A percentile compares a stretch with the other conserved stretches of the same genome.
phyloP scores from a whole-genome alignment of 2,113 vertebrate genomes.

The Tachysurus fulvidraco region DNA sequence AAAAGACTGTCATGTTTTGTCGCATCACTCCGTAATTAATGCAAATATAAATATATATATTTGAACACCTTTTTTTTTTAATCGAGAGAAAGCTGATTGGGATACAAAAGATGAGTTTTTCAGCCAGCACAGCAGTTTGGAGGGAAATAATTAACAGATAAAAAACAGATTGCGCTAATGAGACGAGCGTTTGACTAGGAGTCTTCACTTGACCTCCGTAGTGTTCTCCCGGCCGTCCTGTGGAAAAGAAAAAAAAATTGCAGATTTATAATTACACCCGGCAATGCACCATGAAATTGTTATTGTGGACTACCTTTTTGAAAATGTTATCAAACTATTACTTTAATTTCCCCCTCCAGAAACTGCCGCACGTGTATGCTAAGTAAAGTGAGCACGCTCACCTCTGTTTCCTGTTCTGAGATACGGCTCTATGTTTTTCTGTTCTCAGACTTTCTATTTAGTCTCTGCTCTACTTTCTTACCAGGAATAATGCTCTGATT shows the following conservation, averaged over 20 bases:
- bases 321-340: conserved; percentile 81
- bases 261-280: conserved; percentile 78
- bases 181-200: conserved; percentile 76
- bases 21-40: conserved; percentile 66
- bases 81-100: conserved; percentile 53
- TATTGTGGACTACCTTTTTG: conserved; percentile 80
- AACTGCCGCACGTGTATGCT: conserved; percentile 72
- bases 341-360: conserved; percentile 73
- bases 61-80: conserved; percentile 59
- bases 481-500: conserved; percentile 76
- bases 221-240: conserved; percentile 69
- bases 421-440: not conserved
- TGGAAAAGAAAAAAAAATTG: conserved; percentile 51
- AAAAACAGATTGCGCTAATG: conserved; percentile 73
- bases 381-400: conserved; percentile 65
- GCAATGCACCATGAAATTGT: conserved; percentile 82
- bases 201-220: conserved; percentile 76
- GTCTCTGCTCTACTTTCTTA: not conserved
- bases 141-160: conserved; percentile 76
- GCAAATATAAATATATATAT: conserved; percentile 53
- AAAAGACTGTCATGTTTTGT: conserved; percentile 72
- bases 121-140: conserved; percentile 64
- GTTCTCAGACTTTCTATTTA: not conserved
- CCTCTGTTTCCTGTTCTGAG: conserved; percentile 51
- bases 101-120: conserved; percentile 23